These are phyloP conservation scores for Alentia gelatinosa DNA, from an alignment of 2,888 invertebrate species.

Conservation along the genomic window DNA sequence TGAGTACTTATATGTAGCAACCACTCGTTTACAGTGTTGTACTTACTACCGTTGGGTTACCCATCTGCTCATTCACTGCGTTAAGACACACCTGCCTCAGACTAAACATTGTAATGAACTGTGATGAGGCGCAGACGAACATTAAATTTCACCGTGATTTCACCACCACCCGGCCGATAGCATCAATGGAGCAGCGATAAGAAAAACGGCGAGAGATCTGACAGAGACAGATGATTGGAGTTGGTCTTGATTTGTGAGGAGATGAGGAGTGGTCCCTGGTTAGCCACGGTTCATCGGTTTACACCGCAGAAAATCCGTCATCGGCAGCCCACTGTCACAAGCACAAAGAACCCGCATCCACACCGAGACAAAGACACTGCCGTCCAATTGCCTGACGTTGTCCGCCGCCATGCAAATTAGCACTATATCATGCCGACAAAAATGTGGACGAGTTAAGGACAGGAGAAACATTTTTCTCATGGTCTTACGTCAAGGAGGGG, in stretches of 20 bases:
- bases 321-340: not conserved
- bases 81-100: not conserved
- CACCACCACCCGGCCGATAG: not conserved
- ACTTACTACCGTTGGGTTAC: too few relatives aligned
- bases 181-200: not conserved
- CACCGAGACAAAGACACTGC: not conserved
- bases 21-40: too few relatives aligned
- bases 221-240: not conserved
- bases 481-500: not conserved
- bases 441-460: not conserved
- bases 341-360: not conserved
- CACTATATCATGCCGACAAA: not conserved
- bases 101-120: not conserved
- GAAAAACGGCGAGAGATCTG: not conserved
- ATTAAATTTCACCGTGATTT: not conserved
- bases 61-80: too few relatives aligned
- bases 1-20: too few relatives aligned
- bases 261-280: not conserved
- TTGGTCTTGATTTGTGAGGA: not conserved
- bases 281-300: not conserved
- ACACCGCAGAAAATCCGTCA: not conserved
- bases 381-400: not conserved
- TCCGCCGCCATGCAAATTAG: conserved; percentile 3
- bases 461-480: conserved; percentile 21
- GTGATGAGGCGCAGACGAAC: not conserved